Percentiles rank a stretch among this genome's conserved stretches.
These are phyloP conservation scores for Pelobates fuscus DNA, from an alignment of 2,113 vertebrate species.

Conservation along the genomic window DNA sequence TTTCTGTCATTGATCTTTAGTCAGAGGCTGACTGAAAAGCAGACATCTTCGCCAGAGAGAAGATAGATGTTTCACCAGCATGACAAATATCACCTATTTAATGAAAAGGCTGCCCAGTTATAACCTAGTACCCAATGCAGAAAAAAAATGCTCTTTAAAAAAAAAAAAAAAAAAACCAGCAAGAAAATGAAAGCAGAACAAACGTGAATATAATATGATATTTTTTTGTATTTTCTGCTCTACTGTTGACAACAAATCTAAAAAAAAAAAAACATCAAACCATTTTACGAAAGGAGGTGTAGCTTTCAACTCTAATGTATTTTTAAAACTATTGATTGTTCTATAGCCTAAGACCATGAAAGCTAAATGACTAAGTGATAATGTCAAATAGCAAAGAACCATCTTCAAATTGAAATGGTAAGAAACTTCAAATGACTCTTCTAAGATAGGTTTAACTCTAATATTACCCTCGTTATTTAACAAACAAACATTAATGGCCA, in stretches of 20 bases:
- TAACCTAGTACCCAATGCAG: conserved; percentile 44
- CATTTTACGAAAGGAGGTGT: neutral
- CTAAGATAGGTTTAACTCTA: neutral
- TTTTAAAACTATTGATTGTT: conserved; percentile 40
- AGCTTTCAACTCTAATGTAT: conserved; percentile 13
- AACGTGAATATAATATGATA: neutral
- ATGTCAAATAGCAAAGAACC: conserved; percentile 18
- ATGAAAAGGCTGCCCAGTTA: conserved; percentile 65
- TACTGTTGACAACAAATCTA: neutral
- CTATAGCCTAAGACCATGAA: conserved; percentile 24
- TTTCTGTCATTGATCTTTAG: conserved; percentile 80
- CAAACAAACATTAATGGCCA: conserved; percentile 6
- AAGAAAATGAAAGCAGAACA: neutral
- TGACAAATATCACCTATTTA: conserved; percentile 71
- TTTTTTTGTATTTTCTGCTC: neutral
- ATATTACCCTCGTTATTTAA: conserved; percentile 10
- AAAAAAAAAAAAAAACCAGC: neutral
- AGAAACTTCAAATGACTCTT: conserved; percentile 19
- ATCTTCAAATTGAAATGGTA: neutral
- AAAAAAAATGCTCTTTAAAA: neutral
- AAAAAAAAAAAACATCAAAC: neutral
- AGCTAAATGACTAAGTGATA: conserved; percentile 27
- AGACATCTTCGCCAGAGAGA: conserved; percentile 72
- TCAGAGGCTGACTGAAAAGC: conserved; percentile 75
- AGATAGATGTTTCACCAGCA: conserved; percentile 72